A percentile compares a stretch with the other conserved stretches of the same genome.
phyloP scores from a whole-genome alignment of 2,113 vertebrate species.

The Plecotus auritus region DNA sequence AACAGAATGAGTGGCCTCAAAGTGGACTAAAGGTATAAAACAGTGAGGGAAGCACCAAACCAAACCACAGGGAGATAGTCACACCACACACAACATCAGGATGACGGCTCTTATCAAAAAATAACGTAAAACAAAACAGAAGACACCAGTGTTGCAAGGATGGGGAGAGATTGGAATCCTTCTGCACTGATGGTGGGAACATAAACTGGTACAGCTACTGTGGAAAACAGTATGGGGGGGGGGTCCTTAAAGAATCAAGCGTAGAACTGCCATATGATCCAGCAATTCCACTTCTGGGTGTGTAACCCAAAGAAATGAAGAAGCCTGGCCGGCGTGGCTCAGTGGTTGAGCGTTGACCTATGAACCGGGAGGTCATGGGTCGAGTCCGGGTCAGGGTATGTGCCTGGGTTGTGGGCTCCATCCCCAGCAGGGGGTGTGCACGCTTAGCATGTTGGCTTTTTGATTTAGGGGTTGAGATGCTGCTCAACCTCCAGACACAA shows the following conservation, averaged over 20 bases:
- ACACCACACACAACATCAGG: no score
- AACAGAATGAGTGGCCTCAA: background rate
- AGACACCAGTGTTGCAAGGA: background rate
- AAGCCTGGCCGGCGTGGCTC: no score
- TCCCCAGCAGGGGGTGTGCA: no score
- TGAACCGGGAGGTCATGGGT: no score
- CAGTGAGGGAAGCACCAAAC: background rate
- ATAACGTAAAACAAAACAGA: background rate
- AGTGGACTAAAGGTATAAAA: background rate
- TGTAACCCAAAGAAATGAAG: background rate
- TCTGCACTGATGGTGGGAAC: background rate
- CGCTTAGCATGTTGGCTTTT: background rate
- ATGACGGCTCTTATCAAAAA: background rate
- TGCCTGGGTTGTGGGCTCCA: no score
- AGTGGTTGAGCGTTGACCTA: no score
- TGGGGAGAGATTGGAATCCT: background rate
- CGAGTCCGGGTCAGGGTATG: no score
- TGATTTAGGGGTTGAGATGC: background rate
- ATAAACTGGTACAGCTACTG: background rate
- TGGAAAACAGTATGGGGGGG: background rate
- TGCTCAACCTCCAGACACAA: background rate
- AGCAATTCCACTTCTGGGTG: background rate
- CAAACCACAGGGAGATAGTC: background rate
- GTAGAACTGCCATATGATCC: background rate
- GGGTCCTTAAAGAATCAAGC: background rate